A percentile compares a stretch with the other conserved stretches of the same genome.
phyloP scores from a whole-genome alignment of 2,888 invertebrate species.

The Myopa tessellatipennis region DNA sequence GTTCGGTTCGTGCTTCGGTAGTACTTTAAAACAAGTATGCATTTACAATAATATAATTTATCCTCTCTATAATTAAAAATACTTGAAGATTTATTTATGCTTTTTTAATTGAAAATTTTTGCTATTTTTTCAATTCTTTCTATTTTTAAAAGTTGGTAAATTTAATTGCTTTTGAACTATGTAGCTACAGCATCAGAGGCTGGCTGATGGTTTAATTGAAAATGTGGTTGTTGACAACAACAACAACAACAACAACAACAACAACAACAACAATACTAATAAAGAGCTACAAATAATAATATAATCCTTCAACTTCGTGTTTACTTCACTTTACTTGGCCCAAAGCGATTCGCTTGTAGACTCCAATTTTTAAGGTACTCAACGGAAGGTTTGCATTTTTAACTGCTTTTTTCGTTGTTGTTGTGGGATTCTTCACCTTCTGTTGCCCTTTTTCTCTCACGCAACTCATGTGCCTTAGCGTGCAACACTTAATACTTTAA shows the following conservation, averaged over 20 bases:
- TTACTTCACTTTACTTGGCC: not conserved
- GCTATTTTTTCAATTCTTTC: too few relatives aligned
- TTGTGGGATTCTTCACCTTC: not conserved
- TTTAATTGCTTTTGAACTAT: too few relatives aligned
- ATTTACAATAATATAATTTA: not conserved
- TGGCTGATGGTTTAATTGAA: slow-evolving; percentile 18
- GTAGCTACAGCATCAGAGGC: too few relatives aligned
- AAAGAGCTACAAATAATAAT: not conserved
- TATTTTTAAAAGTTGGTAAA: too few relatives aligned
- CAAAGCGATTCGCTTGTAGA: too few relatives aligned
- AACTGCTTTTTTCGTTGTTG: too few relatives aligned
- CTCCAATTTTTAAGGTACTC: not conserved
- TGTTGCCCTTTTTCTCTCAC: slow-evolving; percentile 1
- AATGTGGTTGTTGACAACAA: not conserved
- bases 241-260: not conserved
- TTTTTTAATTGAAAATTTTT: slow-evolving; percentile 41
- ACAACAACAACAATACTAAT: too few relatives aligned
- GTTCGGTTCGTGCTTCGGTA: not conserved
- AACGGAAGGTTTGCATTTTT: too few relatives aligned
- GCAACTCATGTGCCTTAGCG: not conserved
- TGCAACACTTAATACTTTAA: not conserved
- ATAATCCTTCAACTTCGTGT: not conserved
- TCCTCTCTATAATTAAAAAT: not conserved
- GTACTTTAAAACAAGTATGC: not conserved
- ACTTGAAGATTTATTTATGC: slow-evolving; percentile 22